Conservation (phyloP, 1,140 invertebrate genomes). For the Calliphora vicina region DNA sequence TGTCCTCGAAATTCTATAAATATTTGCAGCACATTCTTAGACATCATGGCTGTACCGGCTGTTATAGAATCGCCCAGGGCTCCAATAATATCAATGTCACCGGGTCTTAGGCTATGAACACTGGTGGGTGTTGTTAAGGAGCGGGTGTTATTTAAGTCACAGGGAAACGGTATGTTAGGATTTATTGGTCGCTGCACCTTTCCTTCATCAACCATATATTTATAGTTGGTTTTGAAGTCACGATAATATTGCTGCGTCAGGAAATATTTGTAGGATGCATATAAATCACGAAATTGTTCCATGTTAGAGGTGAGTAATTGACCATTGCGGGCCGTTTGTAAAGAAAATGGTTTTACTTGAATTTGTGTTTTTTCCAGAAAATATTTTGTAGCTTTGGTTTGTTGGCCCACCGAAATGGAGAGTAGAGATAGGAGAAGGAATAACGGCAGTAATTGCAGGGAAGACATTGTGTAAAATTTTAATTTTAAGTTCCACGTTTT, state of each 20-base stretch:
- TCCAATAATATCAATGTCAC: slow-evolving; percentile 74
- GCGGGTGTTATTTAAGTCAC: background rate
- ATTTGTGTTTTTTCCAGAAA: background rate
- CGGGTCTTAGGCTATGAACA: slow-evolving; percentile 67
- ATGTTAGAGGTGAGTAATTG: background rate
- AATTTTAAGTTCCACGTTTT: too few species aligned
- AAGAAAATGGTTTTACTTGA: background rate
- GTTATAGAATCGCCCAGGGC: slow-evolving; percentile 76
- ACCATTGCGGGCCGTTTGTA: background rate
- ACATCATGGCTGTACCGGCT: slow-evolving; percentile 67
- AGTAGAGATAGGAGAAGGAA: background rate
- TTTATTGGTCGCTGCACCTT: background rate
- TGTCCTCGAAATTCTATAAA: slow-evolving; percentile 62
- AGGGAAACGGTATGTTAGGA: background rate
- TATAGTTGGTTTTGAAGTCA: background rate
- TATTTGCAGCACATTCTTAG: slow-evolving; percentile 50
- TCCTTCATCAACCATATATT: background rate
- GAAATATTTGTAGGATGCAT: background rate
- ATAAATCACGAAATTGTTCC: background rate
- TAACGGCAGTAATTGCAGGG: background rate
- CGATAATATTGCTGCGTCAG: background rate
- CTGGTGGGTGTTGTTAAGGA: slow-evolving; percentile 53
- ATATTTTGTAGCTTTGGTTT: background rate
- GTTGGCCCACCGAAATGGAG: background rate
- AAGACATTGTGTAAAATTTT: too few species aligned